Percentiles rank a stretch among this genome's conserved stretches.
Conservation (phyloP, 1,140 invertebrate genomes). For the Paralvinella palmiformis region DNA sequence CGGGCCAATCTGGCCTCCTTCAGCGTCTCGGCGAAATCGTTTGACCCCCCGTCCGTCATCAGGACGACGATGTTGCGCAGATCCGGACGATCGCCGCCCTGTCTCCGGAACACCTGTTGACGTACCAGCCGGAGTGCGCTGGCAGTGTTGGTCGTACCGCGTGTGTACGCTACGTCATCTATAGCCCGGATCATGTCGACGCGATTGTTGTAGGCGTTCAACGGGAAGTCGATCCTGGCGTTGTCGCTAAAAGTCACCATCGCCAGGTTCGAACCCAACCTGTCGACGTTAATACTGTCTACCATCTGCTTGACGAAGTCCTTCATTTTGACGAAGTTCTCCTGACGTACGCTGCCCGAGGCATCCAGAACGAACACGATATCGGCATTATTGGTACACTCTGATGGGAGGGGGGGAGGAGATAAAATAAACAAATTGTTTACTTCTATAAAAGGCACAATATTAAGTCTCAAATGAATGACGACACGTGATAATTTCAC, state of each 20-base stretch:
- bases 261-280: conserved; percentile 29
- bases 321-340: neutral
- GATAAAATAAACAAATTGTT: no score
- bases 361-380: neutral
- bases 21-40: conserved; percentile 4
- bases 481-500: no score
- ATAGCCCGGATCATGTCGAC: conserved; percentile 4
- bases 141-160: conserved; percentile 19
- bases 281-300: conserved; percentile 31
- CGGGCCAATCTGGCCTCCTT: neutral
- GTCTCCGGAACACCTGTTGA: neutral
- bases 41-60: conserved; percentile 31
- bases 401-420: no score
- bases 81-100: conserved; percentile 24
- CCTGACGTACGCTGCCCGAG: neutral
- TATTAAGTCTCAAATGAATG: no score
- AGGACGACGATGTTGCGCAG: conserved; percentile 36
- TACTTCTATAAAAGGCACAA: no score
- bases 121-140: conserved; percentile 4
- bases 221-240: conserved; percentile 16
- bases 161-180: conserved; percentile 2
- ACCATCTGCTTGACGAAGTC: neutral
- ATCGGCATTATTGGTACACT: neutral
- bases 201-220: conserved; percentile 9
- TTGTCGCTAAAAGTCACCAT: conserved; percentile 34